These are phyloP conservation scores for Diarsia mendica DNA, from an alignment of 2,888 invertebrate genomes.

Conservation along the genomic window DNA sequence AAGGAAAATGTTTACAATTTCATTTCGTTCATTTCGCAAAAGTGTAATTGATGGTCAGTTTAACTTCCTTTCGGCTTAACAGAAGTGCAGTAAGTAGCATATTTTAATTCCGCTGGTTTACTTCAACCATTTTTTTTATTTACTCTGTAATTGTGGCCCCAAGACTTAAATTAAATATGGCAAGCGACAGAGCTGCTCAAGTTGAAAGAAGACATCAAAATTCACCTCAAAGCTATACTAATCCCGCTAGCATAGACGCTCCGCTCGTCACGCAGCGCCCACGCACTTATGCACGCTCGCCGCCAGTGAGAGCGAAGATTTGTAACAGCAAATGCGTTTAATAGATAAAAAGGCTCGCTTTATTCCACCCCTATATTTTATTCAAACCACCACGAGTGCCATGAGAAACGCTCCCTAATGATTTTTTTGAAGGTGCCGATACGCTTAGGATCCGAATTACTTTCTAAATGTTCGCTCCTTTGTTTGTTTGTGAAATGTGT, in stretches of 20 bases:
- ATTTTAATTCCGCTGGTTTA: not conserved
- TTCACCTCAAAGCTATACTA: not conserved
- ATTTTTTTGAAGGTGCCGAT: conserved; percentile 78
- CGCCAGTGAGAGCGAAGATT: conserved; percentile 77
- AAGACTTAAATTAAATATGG: not conserved
- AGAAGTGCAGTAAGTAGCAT: not conserved
- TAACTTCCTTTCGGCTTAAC: not conserved
- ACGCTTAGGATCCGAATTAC: conserved; percentile 64
- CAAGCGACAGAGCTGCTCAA: not conserved
- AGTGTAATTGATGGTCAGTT: not conserved
- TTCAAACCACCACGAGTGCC: conserved; percentile 82
- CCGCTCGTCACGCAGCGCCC: conserved; percentile 38
- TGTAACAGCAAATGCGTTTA: conserved; percentile 87
- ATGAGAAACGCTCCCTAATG: conserved; percentile 80
- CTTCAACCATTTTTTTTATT: not conserved
- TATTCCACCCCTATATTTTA: conserved; percentile 85
- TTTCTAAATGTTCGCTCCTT: conserved; percentile 51
- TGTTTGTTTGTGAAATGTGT: conserved; percentile 51
- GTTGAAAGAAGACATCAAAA: not conserved
- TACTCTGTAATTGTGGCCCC: not conserved
- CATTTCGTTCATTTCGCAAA: not conserved
- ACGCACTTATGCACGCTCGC: conserved; percentile 70
- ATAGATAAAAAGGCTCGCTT: conserved; percentile 86
- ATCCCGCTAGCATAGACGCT: conserved; percentile 45
- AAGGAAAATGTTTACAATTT: too few relatives aligned